Base-by-base conservation (phyloP, 2,797 vertebrate species). In the Erpetoichthys calabaricus region DNA sequence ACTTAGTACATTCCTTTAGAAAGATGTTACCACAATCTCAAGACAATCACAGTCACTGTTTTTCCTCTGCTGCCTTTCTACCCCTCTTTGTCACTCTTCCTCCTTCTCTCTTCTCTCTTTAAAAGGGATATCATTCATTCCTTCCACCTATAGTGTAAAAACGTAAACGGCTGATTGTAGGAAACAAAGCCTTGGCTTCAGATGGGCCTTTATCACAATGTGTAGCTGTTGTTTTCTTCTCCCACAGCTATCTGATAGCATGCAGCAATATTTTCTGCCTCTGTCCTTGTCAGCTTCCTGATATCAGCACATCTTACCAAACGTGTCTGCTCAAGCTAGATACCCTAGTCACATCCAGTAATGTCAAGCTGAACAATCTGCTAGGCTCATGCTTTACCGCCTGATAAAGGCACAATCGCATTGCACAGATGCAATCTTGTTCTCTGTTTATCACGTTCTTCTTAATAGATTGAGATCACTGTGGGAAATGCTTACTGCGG, bases 331-430 rank as follows among this genome's bases (percentile, higher is more conserved):
- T 49, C 3, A 49, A 25, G 41, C 41, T 54, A 42, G 53, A 54
- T 42, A 42, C 53, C 44, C 44, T 43, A 54, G 53, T 54, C 53
- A 54, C 53, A 54, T 25, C 6, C 53, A 54, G 41, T 42, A 42
- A 54, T 42, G 52, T 58, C 52, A 55, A 49, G 57, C 53, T 61
- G 42, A 41, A 64, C 47, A 58, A 55, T 64, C 56, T 60, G 57
- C 51, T 57, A 10, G 44, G 45, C 53, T 61, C 45, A 46, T 44
- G 51, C 57, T 64, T 59, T 59, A 53, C 51, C 45, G 45, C 45
- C 60, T 50, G 53, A 43, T 53, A 42, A 56, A 47, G 53, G 44
- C 10, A 43, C 49, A 56, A 51, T 45, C 45, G 9, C n/a, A 10
- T 25, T 42, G 51, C 44, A 45, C 57, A 55, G 62, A 64, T 55